These are phyloP conservation scores for Euura saliciscinereae DNA, from an alignment of 1,140 invertebrate species.

Conservation along the genomic window DNA sequence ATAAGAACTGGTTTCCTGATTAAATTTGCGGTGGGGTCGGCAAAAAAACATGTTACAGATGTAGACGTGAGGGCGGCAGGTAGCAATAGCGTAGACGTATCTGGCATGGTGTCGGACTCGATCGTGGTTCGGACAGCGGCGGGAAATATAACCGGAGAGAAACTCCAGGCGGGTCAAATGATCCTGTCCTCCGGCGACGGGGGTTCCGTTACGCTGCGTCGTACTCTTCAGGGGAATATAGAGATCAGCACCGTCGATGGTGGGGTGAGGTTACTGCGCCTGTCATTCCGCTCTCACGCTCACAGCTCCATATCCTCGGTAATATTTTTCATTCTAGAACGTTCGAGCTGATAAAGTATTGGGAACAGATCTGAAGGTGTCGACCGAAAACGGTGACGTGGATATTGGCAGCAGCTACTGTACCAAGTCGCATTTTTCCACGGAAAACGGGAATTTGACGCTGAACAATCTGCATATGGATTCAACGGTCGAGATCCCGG, in stretches of 20 bases:
- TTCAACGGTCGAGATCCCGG: constrained; percentile 24
- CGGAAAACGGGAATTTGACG: constrained; percentile 24
- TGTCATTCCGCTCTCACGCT: not conserved
- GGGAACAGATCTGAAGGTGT: constrained; percentile 27
- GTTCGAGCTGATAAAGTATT: constrained; percentile 29
- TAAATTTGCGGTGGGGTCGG: not conserved
- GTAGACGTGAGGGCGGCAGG: constrained; percentile 21
- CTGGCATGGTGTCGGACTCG: constrained; percentile 25
- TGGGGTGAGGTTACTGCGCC: constrained; percentile 20
- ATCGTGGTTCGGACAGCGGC: constrained; percentile 27
- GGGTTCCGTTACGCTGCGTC: constrained; percentile 24
- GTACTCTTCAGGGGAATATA: constrained; percentile 27
- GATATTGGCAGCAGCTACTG: constrained; percentile 32
- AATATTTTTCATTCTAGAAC: constrained; percentile 9
- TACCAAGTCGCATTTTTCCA: constrained; percentile 26
- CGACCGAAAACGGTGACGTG: constrained; percentile 27
- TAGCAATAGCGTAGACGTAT: constrained; percentile 18
- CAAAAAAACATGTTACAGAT: constrained; percentile 20
- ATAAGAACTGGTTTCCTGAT: not conserved
- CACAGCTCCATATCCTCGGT: too few species aligned
- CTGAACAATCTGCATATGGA: constrained; percentile 33
- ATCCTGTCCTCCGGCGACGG: constrained; percentile 25
- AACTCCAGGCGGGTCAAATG: constrained; percentile 28
- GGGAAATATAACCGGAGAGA: constrained; percentile 25
- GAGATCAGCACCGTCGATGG: constrained; percentile 26